phyloP scores from a whole-genome alignment of 1,140 invertebrate genomes.

The Zaprionus lachaisei region DNA sequence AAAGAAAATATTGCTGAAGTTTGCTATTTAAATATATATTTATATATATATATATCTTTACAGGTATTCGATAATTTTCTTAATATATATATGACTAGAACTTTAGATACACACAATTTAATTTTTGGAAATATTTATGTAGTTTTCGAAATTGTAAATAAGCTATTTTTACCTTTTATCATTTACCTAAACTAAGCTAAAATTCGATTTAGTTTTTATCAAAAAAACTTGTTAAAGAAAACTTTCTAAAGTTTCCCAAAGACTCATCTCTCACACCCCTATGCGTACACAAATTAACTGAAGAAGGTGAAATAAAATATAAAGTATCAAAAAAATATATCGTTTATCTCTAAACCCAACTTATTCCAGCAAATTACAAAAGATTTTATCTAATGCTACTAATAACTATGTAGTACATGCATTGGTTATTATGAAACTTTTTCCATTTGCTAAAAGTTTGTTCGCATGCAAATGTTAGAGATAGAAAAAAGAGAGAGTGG shows the following conservation, averaged over 20 bases:
- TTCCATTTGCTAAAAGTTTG: conserved; percentile 60
- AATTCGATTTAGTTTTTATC: conserved; percentile 28
- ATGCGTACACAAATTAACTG: background rate
- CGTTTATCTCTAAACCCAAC: conserved; percentile 42
- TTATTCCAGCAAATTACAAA: conserved; percentile 59
- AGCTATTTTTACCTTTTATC: background rate
- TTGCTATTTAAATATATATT: background rate
- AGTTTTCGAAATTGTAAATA: background rate
- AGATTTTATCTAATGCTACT: conserved; percentile 51
- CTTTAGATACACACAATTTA: background rate
- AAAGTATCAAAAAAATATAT: conserved; percentile 9
- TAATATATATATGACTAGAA: background rate
- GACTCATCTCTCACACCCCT: conserved; percentile 7
- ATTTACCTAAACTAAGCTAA: conserved; percentile 8
- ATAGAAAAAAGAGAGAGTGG: conserved; percentile 2
- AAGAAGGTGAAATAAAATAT: background rate
- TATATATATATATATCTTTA: background rate
- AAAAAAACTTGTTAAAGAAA: conserved; percentile 28
- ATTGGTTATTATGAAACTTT: conserved; percentile 65
- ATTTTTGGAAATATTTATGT: conserved; percentile 8
- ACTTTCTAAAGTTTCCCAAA: conserved; percentile 27
- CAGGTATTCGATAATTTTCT: conserved; percentile 6
- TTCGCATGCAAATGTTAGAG: conserved; percentile 41
- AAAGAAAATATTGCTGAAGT: background rate
- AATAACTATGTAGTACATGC: conserved; percentile 53